Evolutionary conservation across 2,888 invertebrate genomes (phyloP).

Genomic region (Fissipunctia ypsillon): DNA sequence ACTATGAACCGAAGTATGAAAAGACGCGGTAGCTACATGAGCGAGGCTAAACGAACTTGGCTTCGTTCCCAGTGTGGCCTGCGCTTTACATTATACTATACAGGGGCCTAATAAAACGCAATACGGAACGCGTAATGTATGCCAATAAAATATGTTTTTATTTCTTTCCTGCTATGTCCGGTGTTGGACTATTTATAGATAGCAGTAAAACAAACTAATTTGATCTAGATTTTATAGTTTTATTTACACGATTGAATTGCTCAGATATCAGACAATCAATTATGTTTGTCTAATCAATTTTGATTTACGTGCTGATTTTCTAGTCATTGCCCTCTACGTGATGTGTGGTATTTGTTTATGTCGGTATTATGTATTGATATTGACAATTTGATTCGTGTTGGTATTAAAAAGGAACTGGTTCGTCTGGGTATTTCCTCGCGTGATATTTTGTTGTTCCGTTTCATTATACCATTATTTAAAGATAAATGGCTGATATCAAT

Average conservation of each 20-base stretch:
- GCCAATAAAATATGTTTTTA: slow-evolving; percentile 50
- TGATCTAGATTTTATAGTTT: slow-evolving; percentile 56
- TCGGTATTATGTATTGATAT: no score
- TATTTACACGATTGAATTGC: slow-evolving; percentile 37
- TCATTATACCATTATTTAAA: slow-evolving; percentile 58
- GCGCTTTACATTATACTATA: no score
- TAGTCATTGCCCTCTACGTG: slow-evolving; percentile 45
- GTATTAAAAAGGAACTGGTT: slow-evolving; percentile 49
- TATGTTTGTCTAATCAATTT: slow-evolving; percentile 47
- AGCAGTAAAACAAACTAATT: slow-evolving; percentile 67
- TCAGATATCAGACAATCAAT: slow-evolving; percentile 32
- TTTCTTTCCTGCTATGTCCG: slow-evolving; percentile 57
- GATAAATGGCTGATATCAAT: slow-evolving; percentile 56
- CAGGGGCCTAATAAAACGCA: slow-evolving; percentile 52
- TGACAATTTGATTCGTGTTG: slow-evolving; percentile 42
- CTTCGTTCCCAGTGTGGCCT: no score
- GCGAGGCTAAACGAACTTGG: no score
- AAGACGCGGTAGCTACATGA: no score
- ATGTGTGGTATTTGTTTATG: slow-evolving; percentile 46
- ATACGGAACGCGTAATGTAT: slow-evolving; percentile 68
- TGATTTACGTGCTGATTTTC: slow-evolving; percentile 38
- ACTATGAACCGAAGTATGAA: no score
- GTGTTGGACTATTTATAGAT: slow-evolving; percentile 66
- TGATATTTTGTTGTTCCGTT: slow-evolving; percentile 61
- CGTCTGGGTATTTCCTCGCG: slow-evolving; percentile 46